Base-by-base conservation (phyloP, 2,797 vertebrate genomes). In the Serranus cabrilla region DNA sequence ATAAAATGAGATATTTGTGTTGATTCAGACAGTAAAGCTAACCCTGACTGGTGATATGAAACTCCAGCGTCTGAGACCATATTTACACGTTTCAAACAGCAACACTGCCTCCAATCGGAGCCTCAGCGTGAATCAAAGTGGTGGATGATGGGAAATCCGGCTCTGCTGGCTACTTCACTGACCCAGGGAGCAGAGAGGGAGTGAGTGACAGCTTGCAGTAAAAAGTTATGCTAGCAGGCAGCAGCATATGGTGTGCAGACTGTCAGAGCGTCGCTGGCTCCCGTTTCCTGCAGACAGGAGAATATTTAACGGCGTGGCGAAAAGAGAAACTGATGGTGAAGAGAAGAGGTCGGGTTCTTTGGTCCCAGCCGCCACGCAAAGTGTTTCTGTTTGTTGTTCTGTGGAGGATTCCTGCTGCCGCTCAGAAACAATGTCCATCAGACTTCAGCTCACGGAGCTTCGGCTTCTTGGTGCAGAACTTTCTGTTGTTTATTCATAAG, bases 201-300 rank as follows among this genome's bases (percentile, higher is more conserved):
- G 56, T 62, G 77, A 90, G 86, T 52, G 76, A 90, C 86, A 87
- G 82, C 83, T 92, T 89, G 80, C 80, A 39, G 80, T 85, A 89
- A 89, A 84, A 89, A 78, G 87, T 80, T 77, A 51, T 40, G 68
- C 56, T 40, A 65, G 73, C 80, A 59, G 39, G 70, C 73, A 59
- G 74, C 77, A 73, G 23, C 75, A 83, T 67, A 83, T 77, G 76
- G 79, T 89, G 77, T 74, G 77, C 87, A 88, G 81, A 83, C 74
- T 77, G 88, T 85, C 81, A 1, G 13, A 80, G 74, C 65, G 43
- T 63, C n/a, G 5, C 62, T 59, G 78, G 60, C 76, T 81, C 31
- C 51, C 13, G 18, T 60, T 59, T 69, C 46, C 57, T 46, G 77
- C 63, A 40, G 73, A 67, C 40, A 39, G 78, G 49, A 62, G 67